These are phyloP conservation scores for Tenthredo amoena DNA, from an alignment of 2,888 invertebrate genomes.

Conservation along the genomic window DNA sequence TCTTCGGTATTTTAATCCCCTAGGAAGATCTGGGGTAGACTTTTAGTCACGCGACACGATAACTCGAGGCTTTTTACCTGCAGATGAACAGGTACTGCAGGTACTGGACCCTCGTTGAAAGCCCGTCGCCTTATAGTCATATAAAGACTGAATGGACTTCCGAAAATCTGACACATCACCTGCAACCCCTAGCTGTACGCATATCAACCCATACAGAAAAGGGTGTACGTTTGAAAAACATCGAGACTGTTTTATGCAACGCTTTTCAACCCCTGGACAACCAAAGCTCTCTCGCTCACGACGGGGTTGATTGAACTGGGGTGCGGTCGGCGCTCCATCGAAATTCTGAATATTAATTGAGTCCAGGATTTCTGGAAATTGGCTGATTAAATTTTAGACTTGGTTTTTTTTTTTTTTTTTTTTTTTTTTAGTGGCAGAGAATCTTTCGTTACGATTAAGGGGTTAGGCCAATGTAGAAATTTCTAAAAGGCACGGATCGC, in stretches of 20 bases:
- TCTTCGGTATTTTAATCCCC: background rate
- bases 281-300: background rate
- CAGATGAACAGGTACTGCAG: background rate
- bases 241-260: background rate
- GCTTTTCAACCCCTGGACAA: background rate
- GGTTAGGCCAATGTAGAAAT: too few relatives aligned
- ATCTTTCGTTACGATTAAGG: background rate
- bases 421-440: too few relatives aligned
- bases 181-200: too few relatives aligned
- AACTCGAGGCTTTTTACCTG: slow-evolving; percentile 7
- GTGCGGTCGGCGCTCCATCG: background rate
- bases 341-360: background rate
- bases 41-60: slow-evolving; percentile 37
- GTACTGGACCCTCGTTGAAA: background rate
- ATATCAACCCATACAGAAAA: background rate
- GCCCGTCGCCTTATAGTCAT: background rate
- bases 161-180: background rate
- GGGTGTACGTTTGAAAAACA: background rate
- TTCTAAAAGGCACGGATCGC: too few relatives aligned
- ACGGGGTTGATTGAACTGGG: background rate
- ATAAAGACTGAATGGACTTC: background rate
- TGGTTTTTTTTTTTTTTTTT: too few relatives aligned
- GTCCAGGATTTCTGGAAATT: background rate
- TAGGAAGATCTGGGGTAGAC: background rate
- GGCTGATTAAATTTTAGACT: background rate